phyloP scores from a whole-genome alignment of 2,797 vertebrate genomes.

The Sebastes oblongus region DNA sequence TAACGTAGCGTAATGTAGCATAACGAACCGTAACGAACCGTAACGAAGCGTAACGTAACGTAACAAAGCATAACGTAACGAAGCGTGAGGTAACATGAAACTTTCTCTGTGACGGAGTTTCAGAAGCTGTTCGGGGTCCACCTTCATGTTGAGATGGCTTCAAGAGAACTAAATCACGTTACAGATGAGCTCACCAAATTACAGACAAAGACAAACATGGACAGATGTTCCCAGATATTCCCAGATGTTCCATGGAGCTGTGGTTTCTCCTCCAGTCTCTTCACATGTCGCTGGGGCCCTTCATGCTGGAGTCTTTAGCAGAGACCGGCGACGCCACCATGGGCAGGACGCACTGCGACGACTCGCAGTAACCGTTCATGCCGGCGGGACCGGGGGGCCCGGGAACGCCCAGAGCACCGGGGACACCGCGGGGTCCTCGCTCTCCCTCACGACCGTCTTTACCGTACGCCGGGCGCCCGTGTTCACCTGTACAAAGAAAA shows the following conservation, averaged over 20 bases:
- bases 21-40: too few relatives aligned
- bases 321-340: constrained; percentile 55
- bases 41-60: too few relatives aligned
- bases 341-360: constrained; percentile 87
- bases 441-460: constrained; percentile 88
- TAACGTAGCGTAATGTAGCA: too few relatives aligned
- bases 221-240: not conserved
- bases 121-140: constrained; percentile 28
- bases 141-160: constrained; percentile 15
- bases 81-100: constrained; percentile 43
- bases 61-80: too few relatives aligned
- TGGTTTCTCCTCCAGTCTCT: constrained; percentile 43
- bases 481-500: constrained; percentile 81
- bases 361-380: constrained; percentile 89
- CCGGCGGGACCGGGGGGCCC: constrained; percentile 89
- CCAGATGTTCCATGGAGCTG: constrained; percentile 21
- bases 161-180: not conserved
- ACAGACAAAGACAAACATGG: not conserved
- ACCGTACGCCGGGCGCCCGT: constrained; percentile 89
- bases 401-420: constrained; percentile 87
- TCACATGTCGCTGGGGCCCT: constrained; percentile 82
- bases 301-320: constrained; percentile 82
- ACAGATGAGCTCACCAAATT: constrained; percentile 16
- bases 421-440: constrained; percentile 84
- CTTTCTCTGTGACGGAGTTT: constrained; percentile 8